phyloP scores from a whole-genome alignment of 2,888 invertebrate genomes.

The Isotomurus palustris region DNA sequence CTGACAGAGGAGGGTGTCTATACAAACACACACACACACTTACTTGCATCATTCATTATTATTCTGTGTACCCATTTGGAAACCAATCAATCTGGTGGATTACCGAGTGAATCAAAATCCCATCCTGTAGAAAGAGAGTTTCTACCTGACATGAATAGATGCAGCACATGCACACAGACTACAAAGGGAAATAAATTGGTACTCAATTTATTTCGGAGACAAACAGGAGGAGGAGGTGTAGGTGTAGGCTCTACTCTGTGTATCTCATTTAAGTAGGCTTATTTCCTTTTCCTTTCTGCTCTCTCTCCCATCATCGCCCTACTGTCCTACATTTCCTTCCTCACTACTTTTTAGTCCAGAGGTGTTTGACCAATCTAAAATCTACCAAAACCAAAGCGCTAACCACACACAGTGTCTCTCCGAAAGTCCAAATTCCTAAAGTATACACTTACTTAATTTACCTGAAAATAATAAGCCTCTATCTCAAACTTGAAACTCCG shows the following conservation, averaged over 20 bases:
- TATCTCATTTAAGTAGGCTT: slow-evolving; percentile 8
- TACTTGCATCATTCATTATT: not conserved
- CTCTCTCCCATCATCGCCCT: not conserved
- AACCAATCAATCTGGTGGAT: too few relatives aligned
- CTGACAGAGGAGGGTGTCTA: too few relatives aligned
- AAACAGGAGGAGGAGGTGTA: not conserved
- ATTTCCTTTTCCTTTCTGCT: slow-evolving; percentile 1
- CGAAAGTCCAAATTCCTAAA: too few relatives aligned
- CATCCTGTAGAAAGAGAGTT: not conserved
- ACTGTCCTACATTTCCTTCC: slow-evolving; percentile 11
- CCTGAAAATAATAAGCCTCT: too few relatives aligned
- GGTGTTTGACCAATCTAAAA: not conserved
- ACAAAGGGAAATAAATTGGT: not conserved
- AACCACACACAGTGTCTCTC: too few relatives aligned
- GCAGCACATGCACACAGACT: not conserved
- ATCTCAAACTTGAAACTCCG: too few relatives aligned
- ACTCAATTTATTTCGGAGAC: not conserved
- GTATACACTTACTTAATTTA: too few relatives aligned
- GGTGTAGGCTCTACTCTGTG: too few relatives aligned
- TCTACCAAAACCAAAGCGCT: too few relatives aligned
- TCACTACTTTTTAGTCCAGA: not conserved
- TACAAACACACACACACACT: not conserved
- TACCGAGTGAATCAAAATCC: not conserved
- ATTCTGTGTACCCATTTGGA: too few relatives aligned
- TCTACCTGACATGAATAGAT: not conserved